Base-by-base conservation (phyloP, 1,140 invertebrate genomes). In the Dendroctonus ponderosae region DNA sequence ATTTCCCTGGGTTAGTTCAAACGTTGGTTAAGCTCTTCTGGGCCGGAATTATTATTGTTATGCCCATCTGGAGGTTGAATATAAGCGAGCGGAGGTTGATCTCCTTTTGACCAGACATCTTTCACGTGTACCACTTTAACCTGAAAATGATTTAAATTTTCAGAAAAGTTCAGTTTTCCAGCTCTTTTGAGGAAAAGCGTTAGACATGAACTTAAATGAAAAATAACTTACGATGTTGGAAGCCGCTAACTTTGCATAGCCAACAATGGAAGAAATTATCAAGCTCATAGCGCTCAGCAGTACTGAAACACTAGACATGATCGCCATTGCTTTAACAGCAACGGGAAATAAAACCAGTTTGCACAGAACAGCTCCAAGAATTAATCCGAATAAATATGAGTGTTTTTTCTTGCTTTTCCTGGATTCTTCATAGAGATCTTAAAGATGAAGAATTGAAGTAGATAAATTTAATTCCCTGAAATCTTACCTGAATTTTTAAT, bases 281-380 rank as follows among this genome's bases (percentile, higher is more conserved):
- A 75, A 57, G 64, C 74, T 74, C 67, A 73, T 61, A 1, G 67
- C 70, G 51, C 75, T 75, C 8, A 76, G 41, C 26, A 76, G 12
- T 5, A 76, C 67, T 6, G 75, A 66, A 46, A 76, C 56, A 46
- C 61, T 69, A 6, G 73, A 61, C 73, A 71, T 75, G 41, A 74
- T 68, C 39, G 77, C 76, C 72, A 78, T 75, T 6, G 72, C 69
- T 67, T 74, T 76, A 40, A 74, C 68, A 7, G 69, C 72, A 14
- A 76, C 38, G 11, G 74, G 72, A 48, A 76, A 73, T n/a, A 79
- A 53, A 9, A 74, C 72, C 8, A 75, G 67, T 65, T 74, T 74
- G n/a, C 77, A 60, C 54, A 75, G 59, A 9, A 76, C 26, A 40
- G 72, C 71, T 7, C 61, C 66, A 7, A 74, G 14, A 3, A 74